Evolutionary conservation across 2,888 invertebrate species (phyloP).

Genomic region (Itoplectis maculator): DNA sequence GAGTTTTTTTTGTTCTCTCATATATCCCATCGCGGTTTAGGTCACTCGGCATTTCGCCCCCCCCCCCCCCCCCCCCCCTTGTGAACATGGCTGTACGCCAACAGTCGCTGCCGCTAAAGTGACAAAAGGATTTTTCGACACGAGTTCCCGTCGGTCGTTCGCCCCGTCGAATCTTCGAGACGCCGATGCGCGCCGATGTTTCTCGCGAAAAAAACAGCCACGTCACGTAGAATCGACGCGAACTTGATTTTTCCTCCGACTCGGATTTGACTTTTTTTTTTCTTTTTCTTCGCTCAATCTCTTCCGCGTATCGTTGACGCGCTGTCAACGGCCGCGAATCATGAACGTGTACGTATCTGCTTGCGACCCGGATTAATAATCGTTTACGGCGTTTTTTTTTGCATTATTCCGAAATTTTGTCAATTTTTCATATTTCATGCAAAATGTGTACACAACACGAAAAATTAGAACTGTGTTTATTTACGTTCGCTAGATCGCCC

Average conservation of each 20-base stretch:
- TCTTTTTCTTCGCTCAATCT: conserved; percentile 1
- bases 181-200: conserved; percentile 18
- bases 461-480: too few species aligned
- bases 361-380: not conserved
- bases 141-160: conserved; percentile 9
- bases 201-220: conserved; percentile 45
- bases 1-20: not conserved
- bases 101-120: conserved; percentile 29
- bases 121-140: conserved; percentile 26
- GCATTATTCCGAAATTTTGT: not conserved
- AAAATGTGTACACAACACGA: too few species aligned
- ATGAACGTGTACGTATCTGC: not conserved
- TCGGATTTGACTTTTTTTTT: conserved; percentile 15
- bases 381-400: not conserved
- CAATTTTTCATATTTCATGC: too few species aligned
- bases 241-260: not conserved
- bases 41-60: conserved; percentile 35
- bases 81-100: conserved; percentile 46
- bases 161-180: not conserved
- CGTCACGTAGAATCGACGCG: conserved; percentile 53
- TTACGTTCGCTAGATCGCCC: too few species aligned
- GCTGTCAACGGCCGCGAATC: conserved; percentile 26
- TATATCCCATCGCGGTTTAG: conserved; percentile 7
- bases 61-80: too few species aligned
- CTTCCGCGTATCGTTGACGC: not conserved